Evolutionary conservation across 2,797 vertebrate species (phyloP).

Genomic region (Eulemur albifrons): DNA sequence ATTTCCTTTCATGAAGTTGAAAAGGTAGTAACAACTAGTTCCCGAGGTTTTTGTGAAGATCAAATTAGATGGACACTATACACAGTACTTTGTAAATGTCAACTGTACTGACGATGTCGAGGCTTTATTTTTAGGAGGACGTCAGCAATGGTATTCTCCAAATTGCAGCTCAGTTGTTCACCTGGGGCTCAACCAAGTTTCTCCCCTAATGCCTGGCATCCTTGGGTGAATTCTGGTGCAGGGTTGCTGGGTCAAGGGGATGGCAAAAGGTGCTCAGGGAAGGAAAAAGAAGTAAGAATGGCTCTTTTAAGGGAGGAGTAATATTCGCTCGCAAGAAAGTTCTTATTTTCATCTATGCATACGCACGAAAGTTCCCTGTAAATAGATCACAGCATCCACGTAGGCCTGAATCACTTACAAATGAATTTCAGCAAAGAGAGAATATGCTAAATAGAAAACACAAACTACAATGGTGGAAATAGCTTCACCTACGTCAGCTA

Average conservation of each 20-base stretch:
- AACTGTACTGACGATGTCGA: not conserved
- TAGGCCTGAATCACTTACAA: not conserved
- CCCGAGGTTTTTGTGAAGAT: not conserved
- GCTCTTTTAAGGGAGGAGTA: not conserved
- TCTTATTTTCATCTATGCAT: not conserved
- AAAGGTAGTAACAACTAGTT: constrained; percentile 20
- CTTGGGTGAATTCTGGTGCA: not conserved
- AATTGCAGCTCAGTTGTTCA: not conserved
- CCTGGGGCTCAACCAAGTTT: not conserved
- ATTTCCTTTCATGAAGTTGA: constrained; percentile 37
- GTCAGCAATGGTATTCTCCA: not conserved
- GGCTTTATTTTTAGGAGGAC: not conserved
- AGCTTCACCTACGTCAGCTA: not conserved
- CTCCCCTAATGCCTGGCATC: not conserved
- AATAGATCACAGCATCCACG: not conserved
- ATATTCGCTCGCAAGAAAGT: not conserved
- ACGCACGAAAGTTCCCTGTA: not conserved
- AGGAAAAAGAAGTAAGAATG: not conserved
- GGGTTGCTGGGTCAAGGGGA: not conserved
- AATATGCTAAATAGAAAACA: not conserved
- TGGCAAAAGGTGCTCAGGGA: not conserved
- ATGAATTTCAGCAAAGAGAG: not conserved
- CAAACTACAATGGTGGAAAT: not conserved
- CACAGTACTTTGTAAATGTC: not conserved
- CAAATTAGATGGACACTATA: not conserved